A percentile compares a stretch with the other conserved stretches of the same genome.
Conservation (phyloP, 2,797 vertebrate species). For the Distichodus sexfasciatus region DNA sequence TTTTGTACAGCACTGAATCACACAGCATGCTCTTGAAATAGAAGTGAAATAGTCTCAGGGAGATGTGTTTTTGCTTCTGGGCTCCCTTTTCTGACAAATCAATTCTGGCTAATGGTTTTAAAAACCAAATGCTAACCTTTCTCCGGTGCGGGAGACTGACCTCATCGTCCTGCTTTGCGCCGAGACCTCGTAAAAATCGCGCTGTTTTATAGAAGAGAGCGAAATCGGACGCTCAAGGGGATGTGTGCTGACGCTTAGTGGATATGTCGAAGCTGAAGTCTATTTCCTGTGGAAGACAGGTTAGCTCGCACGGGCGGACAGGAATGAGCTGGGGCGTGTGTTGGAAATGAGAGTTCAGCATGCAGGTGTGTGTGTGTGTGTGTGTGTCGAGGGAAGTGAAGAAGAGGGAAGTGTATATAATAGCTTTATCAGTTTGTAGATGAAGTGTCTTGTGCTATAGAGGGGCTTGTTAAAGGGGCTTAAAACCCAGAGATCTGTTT, state of each 20-base stretch:
- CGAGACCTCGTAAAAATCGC: slow-evolving; percentile 55
- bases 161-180: slow-evolving; percentile 51
- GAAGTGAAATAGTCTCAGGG: slow-evolving; percentile 41
- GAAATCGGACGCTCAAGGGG: slow-evolving; percentile 46
- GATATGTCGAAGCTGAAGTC: slow-evolving; percentile 50
- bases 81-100: slow-evolving; percentile 54
- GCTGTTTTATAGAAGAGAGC: slow-evolving; percentile 49
- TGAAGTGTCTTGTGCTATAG: no score
- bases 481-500: no score
- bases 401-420: not conserved
- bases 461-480: no score
- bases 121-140: slow-evolving; percentile 58
- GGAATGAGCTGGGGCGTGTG: slow-evolving; percentile 14
- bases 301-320: slow-evolving; percentile 28
- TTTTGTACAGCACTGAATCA: slow-evolving; percentile 43
- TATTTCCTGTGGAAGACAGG: slow-evolving; percentile 35
- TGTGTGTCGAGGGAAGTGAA: not conserved
- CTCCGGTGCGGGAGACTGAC: slow-evolving; percentile 51
- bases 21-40: slow-evolving; percentile 45
- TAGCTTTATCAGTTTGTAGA: not conserved
- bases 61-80: slow-evolving; percentile 43
- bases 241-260: slow-evolving; percentile 53
- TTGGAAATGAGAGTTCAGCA: slow-evolving; percentile 19
- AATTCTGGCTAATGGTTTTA: slow-evolving; percentile 57
- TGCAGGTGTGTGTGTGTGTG: not conserved